phyloP scores from a whole-genome alignment of 2,888 invertebrate species.

The Cosmopolites sordidus region DNA sequence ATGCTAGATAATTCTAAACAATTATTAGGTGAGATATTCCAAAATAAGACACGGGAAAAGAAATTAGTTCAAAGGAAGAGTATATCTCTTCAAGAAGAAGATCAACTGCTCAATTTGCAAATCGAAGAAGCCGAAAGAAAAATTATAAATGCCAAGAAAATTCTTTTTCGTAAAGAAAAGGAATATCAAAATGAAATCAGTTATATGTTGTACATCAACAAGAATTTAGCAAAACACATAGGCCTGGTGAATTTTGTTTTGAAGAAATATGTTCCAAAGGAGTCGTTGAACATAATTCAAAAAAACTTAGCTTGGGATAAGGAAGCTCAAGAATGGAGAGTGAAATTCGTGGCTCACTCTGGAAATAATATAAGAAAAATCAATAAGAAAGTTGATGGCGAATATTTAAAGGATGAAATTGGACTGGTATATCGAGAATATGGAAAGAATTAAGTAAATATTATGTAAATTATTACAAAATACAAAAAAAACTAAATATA shows the following conservation, averaged over 20 bases:
- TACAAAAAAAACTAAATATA: no score
- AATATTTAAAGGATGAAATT: no score
- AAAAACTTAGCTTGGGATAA: slow-evolving; percentile 92
- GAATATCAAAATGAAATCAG: slow-evolving; percentile 35
- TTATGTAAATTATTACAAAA: no score
- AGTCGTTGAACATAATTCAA: slow-evolving; percentile 82
- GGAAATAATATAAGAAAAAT: slow-evolving; percentile 69
- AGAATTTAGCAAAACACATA: slow-evolving; percentile 72
- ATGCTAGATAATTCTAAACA: slow-evolving; percentile 70
- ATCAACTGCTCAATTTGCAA: slow-evolving; percentile 82
- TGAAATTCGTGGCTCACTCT: slow-evolving; percentile 92
- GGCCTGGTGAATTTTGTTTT: slow-evolving; percentile 75
- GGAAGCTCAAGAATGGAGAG: slow-evolving; percentile 94
- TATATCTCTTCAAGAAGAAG: slow-evolving; percentile 87
- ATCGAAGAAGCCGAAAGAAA: slow-evolving; percentile 75
- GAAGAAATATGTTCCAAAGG: slow-evolving; percentile 82
- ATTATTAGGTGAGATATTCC: slow-evolving; percentile 70
- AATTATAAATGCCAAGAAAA: slow-evolving; percentile 73
- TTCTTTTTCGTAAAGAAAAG: slow-evolving; percentile 62
- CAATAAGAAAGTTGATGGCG: slow-evolving; percentile 3
- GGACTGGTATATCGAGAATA: no score
- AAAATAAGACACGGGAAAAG: slow-evolving; percentile 82
- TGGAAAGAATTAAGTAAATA: no score
- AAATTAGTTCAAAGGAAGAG: slow-evolving; percentile 83
- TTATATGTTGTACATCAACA: slow-evolving; percentile 62